These are phyloP conservation scores for Eulithis testata DNA, from an alignment of 2,888 invertebrate genomes.

Conservation along the genomic window DNA sequence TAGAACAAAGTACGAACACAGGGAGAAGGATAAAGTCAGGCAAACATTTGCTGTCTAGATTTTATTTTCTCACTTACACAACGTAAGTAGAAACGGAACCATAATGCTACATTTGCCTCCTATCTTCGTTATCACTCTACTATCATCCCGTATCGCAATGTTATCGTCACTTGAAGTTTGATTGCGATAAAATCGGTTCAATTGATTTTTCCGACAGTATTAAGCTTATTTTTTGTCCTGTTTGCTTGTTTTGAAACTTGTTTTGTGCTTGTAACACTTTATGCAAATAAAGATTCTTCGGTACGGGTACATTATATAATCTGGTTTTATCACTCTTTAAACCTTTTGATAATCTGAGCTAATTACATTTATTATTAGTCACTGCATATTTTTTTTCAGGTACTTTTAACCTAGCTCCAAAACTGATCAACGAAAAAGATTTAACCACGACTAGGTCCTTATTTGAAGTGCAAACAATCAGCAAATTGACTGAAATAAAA, in stretches of 20 bases:
- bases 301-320: too few relatives aligned
- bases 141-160: slow-evolving; percentile 49
- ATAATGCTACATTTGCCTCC: slow-evolving; percentile 31
- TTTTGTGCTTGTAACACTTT: background rate
- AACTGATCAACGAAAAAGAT: too few relatives aligned
- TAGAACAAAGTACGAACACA: too few relatives aligned
- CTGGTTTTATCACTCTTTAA: too few relatives aligned
- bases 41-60: slow-evolving; percentile 1
- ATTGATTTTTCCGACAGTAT: slow-evolving; percentile 76
- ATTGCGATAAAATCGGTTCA: slow-evolving; percentile 76
- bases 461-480: too few relatives aligned
- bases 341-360: too few relatives aligned
- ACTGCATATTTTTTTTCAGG: too few relatives aligned
- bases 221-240: slow-evolving; percentile 46
- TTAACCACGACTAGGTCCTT: too few relatives aligned
- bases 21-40: too few relatives aligned
- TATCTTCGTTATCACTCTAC: slow-evolving; percentile 39
- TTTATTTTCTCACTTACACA: slow-evolving; percentile 32
- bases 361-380: too few relatives aligned
- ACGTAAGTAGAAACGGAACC: slow-evolving; percentile 35
- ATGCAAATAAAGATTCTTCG: too few relatives aligned
- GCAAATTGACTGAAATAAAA: slow-evolving; percentile 1
- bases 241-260: slow-evolving; percentile 44
- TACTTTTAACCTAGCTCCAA: too few relatives aligned
- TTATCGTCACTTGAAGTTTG: slow-evolving; percentile 57